Percentiles rank a stretch among this genome's conserved stretches.
Conservation (phyloP, 2,888 invertebrate species). For the Mythimna loreyi region DNA sequence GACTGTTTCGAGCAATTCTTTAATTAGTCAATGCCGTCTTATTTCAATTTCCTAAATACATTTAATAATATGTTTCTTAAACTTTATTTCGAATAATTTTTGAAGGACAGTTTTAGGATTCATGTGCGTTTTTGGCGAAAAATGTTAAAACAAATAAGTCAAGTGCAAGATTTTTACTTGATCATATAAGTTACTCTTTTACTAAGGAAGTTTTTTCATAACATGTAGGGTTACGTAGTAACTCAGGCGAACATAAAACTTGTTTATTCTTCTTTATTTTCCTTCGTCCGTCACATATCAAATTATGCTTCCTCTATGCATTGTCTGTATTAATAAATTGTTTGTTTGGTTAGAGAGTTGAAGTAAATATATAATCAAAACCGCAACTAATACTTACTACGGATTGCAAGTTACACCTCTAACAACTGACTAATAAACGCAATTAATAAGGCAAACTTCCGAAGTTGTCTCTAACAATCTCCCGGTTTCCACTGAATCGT, state of each 20-base stretch:
- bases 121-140: background rate
- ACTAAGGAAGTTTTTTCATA: slow-evolving; percentile 41
- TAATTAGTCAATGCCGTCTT: too few species aligned
- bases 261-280: slow-evolving; percentile 34
- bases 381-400: too few species aligned
- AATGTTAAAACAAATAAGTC: slow-evolving; percentile 12
- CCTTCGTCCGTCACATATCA: slow-evolving; percentile 5
- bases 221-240: slow-evolving; percentile 26
- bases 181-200: slow-evolving; percentile 43
- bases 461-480: background rate
- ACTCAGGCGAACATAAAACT: slow-evolving; percentile 18
- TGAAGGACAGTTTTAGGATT: background rate
- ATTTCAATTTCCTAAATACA: too few species aligned
- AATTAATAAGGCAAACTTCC: background rate
- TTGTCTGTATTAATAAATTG: background rate
- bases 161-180: slow-evolving; percentile 14
- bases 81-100: background rate
- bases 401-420: too few species aligned
- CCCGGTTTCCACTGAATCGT: background rate
- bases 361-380: too few species aligned
- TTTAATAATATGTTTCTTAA: too few species aligned
- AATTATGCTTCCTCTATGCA: slow-evolving; percentile 15
- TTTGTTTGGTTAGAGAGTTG: slow-evolving; percentile 1
- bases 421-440: background rate
- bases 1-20: too few species aligned